phyloP scores from a whole-genome alignment of 1,140 invertebrate species.

The Chelonus insularis region DNA sequence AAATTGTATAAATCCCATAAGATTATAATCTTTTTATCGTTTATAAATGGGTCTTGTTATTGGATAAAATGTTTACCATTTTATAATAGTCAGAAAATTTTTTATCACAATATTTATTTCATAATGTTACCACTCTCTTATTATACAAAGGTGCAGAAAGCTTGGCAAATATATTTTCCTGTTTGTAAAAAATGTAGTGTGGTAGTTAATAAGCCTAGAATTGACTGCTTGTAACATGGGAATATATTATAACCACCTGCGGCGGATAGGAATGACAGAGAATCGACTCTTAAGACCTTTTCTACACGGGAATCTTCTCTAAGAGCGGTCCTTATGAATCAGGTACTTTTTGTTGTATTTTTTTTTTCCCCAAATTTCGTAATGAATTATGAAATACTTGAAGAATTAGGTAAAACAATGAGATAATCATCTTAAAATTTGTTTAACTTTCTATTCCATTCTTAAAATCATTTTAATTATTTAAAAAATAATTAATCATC shows the following conservation, averaged over 20 bases:
- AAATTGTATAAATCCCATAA: too few relatives aligned
- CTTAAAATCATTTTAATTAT: too few relatives aligned
- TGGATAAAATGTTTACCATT: too few relatives aligned
- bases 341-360: not conserved
- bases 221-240: conserved; percentile 23
- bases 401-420: not conserved
- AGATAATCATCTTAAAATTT: not conserved
- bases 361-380: conserved; percentile 2
- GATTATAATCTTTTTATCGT: too few relatives aligned
- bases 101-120: not conserved
- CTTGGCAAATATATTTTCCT: too few relatives aligned
- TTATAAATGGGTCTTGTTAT: too few relatives aligned
- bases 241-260: conserved; percentile 2
- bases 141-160: too few relatives aligned
- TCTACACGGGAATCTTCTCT: conserved; percentile 23
- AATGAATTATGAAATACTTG: conserved; percentile 3
- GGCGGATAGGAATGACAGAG: conserved; percentile 16
- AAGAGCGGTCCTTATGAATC: conserved; percentile 32
- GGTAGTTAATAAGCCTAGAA: conserved; percentile 26
- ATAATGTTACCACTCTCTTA: too few relatives aligned
- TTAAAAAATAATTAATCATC: not conserved
- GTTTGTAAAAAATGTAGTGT: conserved; percentile 23
- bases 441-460: too few relatives aligned
- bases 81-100: too few relatives aligned
- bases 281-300: conserved; percentile 7